These are phyloP conservation scores for Brachionus plicatilis DNA, from an alignment of 1,140 invertebrate genomes.

Conservation along the genomic window DNA sequence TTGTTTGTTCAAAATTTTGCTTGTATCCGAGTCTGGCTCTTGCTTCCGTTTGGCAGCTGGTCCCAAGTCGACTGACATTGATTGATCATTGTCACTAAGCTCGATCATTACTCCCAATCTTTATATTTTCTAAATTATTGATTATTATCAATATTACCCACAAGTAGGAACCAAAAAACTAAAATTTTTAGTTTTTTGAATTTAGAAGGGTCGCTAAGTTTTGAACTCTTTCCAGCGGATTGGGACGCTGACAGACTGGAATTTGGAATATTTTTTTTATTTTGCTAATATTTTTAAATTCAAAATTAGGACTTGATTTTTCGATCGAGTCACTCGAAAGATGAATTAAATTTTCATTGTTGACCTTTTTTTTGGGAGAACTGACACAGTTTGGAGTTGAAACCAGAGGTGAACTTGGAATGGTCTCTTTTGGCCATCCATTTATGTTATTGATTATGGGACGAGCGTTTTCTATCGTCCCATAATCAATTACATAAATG, in stretches of 20 bases:
- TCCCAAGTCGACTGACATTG: constrained; percentile 58
- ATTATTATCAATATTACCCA: background rate
- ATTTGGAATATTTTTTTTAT: background rate
- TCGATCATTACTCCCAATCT: constrained; percentile 15
- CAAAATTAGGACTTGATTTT: background rate
- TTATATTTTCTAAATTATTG: background rate
- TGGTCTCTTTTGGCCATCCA: background rate
- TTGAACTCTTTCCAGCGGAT: background rate
- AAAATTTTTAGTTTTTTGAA: background rate
- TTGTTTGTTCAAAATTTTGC: too few species aligned
- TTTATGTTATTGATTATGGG: background rate
- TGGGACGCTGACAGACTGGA: background rate
- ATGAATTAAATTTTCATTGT: background rate
- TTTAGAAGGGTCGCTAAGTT: background rate
- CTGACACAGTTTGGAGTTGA: background rate
- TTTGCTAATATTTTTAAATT: background rate
- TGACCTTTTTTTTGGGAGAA: background rate
- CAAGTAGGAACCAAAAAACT: too few species aligned
- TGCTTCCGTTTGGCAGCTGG: too few species aligned
- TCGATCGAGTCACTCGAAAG: background rate
- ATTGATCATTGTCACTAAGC: background rate
- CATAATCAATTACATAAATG: too few species aligned
- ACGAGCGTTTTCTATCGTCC: background rate
- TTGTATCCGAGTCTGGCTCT: too few species aligned
- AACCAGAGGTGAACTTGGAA: background rate